These are phyloP conservation scores for Protaetia brevitarsis DNA, from an alignment of 1,140 invertebrate species.

Conservation along the genomic window DNA sequence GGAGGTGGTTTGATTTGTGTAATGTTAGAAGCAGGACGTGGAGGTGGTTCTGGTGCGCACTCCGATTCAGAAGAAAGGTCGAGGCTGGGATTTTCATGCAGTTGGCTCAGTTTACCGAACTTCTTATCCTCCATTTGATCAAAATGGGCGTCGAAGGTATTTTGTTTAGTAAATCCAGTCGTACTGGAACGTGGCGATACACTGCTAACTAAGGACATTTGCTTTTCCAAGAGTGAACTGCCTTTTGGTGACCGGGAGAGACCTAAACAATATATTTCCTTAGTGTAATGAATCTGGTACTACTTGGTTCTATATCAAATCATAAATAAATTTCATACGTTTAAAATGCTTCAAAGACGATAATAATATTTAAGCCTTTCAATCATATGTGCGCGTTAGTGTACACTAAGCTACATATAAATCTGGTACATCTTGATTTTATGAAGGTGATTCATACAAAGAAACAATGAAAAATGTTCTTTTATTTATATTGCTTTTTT, in stretches of 20 bases:
- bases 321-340: no score
- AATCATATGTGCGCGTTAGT: no score
- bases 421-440: no score
- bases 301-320: no score
- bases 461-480: no score
- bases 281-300: no score
- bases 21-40: constrained; percentile 56
- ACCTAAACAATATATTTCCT: constrained; percentile 9
- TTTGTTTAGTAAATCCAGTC: constrained; percentile 33
- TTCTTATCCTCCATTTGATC: constrained; percentile 26
- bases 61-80: constrained; percentile 45
- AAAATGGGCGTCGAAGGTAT: constrained; percentile 35
- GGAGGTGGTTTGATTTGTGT: constrained; percentile 72
- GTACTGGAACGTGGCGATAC: constrained; percentile 31
- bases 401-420: no score
- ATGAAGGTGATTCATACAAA: no score
- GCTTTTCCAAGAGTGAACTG: constrained; percentile 29
- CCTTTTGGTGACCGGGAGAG: constrained; percentile 38
- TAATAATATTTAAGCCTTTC: no score
- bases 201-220: constrained; percentile 32
- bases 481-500: no score
- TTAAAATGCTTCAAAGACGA: no score
- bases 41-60: constrained; percentile 66
- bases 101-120: constrained; percentile 31
- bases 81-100: constrained; percentile 39